Percentiles rank a stretch among this genome's conserved stretches.
These are phyloP conservation scores for Anoncus sp. DNA, from an alignment of 2,888 invertebrate genomes.

Conservation along the genomic window DNA sequence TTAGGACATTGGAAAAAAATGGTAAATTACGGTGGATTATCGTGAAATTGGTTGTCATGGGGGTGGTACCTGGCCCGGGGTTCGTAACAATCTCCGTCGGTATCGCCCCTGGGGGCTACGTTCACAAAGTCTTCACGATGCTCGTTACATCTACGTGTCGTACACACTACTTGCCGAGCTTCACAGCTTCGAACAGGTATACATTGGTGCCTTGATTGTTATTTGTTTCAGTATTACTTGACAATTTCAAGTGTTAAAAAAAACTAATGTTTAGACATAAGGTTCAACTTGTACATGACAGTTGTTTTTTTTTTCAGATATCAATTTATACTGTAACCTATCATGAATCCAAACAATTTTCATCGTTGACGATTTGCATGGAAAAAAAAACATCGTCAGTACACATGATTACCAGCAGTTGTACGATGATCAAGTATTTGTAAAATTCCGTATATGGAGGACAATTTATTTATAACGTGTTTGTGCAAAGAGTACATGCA, in stretches of 20 bases:
- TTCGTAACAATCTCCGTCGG: slow-evolving; percentile 81
- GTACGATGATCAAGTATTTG: neutral
- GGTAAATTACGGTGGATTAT: slow-evolving; percentile 79
- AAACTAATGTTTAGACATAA: too few relatives aligned
- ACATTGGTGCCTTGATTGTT: slow-evolving; percentile 3
- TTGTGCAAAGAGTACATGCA: neutral
- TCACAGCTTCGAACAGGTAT: slow-evolving; percentile 88
- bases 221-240: too few relatives aligned
- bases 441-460: neutral
- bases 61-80: slow-evolving; percentile 82
- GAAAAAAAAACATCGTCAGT: neutral
- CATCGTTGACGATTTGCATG: neutral
- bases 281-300: too few relatives aligned
- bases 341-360: too few relatives aligned
- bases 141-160: slow-evolving; percentile 88
- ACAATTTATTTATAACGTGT: neutral
- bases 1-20: slow-evolving; percentile 67
- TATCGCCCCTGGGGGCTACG: slow-evolving; percentile 75
- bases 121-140: slow-evolving; percentile 85
- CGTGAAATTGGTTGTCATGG: slow-evolving; percentile 72
- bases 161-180: slow-evolving; percentile 87
- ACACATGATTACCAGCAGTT: neutral
- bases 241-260: too few relatives aligned
- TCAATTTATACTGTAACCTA: neutral
- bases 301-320: neutral